Base-by-base conservation (phyloP, 2,888 invertebrate species). In the Urechis unicinctus region DNA sequence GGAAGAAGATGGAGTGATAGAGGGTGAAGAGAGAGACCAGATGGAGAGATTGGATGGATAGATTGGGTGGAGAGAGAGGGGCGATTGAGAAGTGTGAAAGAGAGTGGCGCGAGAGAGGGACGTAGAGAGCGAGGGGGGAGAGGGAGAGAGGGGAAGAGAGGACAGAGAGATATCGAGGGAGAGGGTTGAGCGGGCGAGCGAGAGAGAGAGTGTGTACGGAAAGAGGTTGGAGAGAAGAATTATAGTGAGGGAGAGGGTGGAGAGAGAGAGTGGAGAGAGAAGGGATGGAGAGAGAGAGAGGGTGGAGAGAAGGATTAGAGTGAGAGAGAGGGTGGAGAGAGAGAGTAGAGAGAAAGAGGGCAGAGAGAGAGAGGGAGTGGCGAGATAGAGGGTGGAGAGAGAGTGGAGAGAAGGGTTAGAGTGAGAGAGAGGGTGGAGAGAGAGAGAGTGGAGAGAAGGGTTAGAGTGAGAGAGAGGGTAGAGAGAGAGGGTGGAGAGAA, bases 71-170 rank as follows among this genome's bases (percentile, higher is more conserved):
- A n/a, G n/a, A n/a, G n/a, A n/a, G n/a, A n/a, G n/a, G n/a, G n/a
- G n/a, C n/a, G n/a, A n/a, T 43, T 59, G 5, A 13, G 22, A 2
- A 56, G 36, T n/a, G 36, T 53, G 48, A 55, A 60, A 57, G 57
- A 60, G 3, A 55, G 57, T 9, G 56, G 54, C 56, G 44, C 28
- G 45, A 22, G 21, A n/a, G 46, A 22, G 21, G 13, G 22, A n/a
- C 13, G 46, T 17, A 22, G 46, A 22, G 21, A 21, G 22, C 13
- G 46, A 22, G 22, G 46, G 21, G 46, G 46, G 21, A 45, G n/a
- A n/a, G 46, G 21, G 21, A 22, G 21, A 45, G 13, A 9, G 21
- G 22, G 46, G 21, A 22, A 45, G 21, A 9, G 46, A 45, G 46
- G 21, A 45, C 13, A 45, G 21, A 21, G 46, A n/a, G n/a, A n/a